These are phyloP conservation scores for Microplitis deprimator DNA, from an alignment of 2,888 invertebrate species.

Conservation along the genomic window DNA sequence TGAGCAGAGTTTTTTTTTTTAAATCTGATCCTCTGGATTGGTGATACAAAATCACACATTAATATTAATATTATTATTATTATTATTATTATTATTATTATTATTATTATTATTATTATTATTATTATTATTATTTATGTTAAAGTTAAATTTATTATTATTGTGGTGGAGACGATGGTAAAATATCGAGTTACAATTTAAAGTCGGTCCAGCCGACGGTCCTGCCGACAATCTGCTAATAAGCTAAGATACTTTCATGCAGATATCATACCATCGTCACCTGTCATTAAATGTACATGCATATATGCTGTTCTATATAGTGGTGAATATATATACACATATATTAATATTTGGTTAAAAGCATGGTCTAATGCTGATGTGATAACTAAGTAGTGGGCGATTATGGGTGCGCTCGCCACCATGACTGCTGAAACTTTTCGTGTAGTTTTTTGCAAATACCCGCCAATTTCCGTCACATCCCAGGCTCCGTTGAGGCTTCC, in stretches of 20 bases:
- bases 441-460: slow-evolving; percentile 92
- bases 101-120: slow-evolving; percentile 15
- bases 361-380: background rate
- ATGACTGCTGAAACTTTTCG: slow-evolving; percentile 87
- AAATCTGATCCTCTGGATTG: slow-evolving; percentile 36
- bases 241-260: slow-evolving; percentile 2
- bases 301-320: background rate
- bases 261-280: slow-evolving; percentile 18
- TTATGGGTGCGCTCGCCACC: slow-evolving; percentile 88
- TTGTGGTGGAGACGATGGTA: slow-evolving; percentile 1
- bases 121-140: slow-evolving; percentile 9
- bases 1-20: slow-evolving; percentile 29
- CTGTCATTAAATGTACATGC: slow-evolving; percentile 6
- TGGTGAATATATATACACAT: slow-evolving; percentile 1
- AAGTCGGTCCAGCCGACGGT: slow-evolving; percentile 29
- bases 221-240: slow-evolving; percentile 42
- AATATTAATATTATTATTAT: slow-evolving; percentile 24
- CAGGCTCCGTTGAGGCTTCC: slow-evolving; percentile 72
- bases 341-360: background rate
- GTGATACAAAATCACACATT: slow-evolving; percentile 13
- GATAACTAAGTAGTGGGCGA: slow-evolving; percentile 35
- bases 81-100: slow-evolving; percentile 34
- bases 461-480: slow-evolving; percentile 95
- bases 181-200: slow-evolving; percentile 13
- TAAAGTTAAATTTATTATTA: too few species aligned